Evolutionary conservation across 2,113 vertebrate species (phyloP).

Genomic region (Oenanthe melanoleuca): DNA sequence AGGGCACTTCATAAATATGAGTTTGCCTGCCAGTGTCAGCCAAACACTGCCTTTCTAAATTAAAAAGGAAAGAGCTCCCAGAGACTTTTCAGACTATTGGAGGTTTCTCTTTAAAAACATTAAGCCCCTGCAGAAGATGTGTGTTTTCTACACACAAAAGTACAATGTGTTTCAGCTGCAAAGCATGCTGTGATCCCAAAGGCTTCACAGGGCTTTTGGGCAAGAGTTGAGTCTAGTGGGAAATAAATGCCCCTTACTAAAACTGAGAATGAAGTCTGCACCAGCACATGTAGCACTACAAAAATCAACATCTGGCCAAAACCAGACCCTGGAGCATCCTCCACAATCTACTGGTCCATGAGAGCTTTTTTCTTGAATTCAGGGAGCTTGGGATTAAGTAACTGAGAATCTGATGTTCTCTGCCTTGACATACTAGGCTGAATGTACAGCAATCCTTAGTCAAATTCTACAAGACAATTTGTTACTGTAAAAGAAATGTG

Average conservation of each 20-base stretch:
- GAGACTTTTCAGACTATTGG: background rate
- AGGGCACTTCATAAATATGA: background rate
- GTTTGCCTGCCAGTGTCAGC: background rate
- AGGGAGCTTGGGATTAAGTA: background rate
- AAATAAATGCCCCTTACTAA: background rate
- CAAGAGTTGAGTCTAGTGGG: background rate
- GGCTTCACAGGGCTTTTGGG: background rate
- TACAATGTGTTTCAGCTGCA: background rate
- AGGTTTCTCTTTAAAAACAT: background rate
- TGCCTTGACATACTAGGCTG: background rate
- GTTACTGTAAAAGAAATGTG: background rate
- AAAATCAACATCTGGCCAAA: background rate
- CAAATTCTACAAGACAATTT: background rate
- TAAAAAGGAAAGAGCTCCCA: background rate
- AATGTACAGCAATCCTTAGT: background rate
- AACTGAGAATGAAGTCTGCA: background rate
- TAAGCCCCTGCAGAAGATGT: background rate
- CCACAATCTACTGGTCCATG: background rate
- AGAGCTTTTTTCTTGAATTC: background rate
- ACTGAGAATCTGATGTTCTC: background rate
- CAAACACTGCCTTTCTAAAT: background rate
- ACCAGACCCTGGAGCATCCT: background rate
- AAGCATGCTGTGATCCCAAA: background rate
- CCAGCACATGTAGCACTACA: background rate
- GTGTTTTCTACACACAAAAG: background rate